Evolutionary conservation across 2,797 vertebrate genomes (phyloP).

Genomic region (Cirrhinus mrigala): DNA sequence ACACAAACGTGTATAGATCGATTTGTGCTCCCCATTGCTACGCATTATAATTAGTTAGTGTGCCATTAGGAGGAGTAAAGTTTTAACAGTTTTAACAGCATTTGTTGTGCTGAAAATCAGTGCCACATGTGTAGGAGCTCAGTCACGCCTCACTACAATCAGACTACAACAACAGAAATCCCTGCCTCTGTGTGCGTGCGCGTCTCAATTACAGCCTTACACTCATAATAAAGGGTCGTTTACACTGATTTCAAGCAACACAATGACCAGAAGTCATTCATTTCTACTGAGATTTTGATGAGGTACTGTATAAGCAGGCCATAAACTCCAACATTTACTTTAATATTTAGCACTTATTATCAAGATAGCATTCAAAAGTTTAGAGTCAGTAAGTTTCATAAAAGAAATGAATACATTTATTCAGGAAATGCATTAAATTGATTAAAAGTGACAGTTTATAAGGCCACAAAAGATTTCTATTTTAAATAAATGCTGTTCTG

Average conservation of each 20-base stretch:
- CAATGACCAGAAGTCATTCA: background rate
- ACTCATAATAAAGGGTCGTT: background rate
- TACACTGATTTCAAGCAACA: background rate
- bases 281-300: background rate
- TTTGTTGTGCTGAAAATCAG: constrained; percentile 73
- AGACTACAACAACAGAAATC: constrained; percentile 17
- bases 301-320: no score
- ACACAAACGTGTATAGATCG: background rate
- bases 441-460: background rate
- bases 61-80: constrained; percentile 62
- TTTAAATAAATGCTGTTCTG: background rate
- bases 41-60: background rate
- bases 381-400: background rate
- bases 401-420: background rate
- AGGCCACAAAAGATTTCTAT: background rate
- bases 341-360: background rate
- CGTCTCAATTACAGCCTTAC: background rate
- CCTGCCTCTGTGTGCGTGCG: constrained; percentile 10
- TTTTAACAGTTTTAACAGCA: constrained; percentile 51
- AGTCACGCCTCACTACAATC: constrained; percentile 71
- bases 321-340: background rate
- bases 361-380: background rate
- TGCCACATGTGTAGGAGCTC: constrained; percentile 73
- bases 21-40: background rate
- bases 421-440: background rate